Evolutionary conservation across 2,113 vertebrate genomes (phyloP).

Genomic region (Protobothrops mucrosquamatus): DNA sequence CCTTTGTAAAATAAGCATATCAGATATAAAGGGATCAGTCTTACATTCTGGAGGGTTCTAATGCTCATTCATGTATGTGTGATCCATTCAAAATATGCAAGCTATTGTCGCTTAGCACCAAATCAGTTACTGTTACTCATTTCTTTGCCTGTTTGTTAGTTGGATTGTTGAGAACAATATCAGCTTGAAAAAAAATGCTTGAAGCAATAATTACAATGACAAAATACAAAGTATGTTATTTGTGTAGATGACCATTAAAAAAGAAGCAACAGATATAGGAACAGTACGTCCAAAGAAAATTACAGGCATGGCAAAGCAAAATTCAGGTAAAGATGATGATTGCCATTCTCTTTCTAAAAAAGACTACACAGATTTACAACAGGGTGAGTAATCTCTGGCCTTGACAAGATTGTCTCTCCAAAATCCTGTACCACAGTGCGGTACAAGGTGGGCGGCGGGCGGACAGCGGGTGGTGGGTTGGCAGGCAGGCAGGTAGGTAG

Average conservation of each 20-base stretch:
- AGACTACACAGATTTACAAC: neutral
- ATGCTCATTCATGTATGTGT: conserved; percentile 35
- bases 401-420: neutral
- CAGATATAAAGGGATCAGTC: conserved; percentile 30
- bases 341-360: neutral
- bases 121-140: neutral
- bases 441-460: neutral
- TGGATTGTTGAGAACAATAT: neutral
- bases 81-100: neutral
- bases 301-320: neutral
- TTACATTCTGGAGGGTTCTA: neutral
- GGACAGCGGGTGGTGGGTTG: too few species aligned
- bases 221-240: neutral
- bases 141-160: neutral
- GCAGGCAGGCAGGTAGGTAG: neutral
- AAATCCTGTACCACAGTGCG: neutral
- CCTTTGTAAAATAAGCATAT: conserved; percentile 46
- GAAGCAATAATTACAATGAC: neutral
- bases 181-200: neutral
- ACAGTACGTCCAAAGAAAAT: neutral
- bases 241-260: neutral
- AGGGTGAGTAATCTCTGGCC: neutral
- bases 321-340: neutral
- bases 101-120: neutral
- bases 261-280: neutral